Evolutionary conservation across 30 jellyfish, hydroid and myxozoan species (phyloP), one percentile per base, ranked within the genome.

Genomic region (Pseudorhiza aurosa): DNA sequence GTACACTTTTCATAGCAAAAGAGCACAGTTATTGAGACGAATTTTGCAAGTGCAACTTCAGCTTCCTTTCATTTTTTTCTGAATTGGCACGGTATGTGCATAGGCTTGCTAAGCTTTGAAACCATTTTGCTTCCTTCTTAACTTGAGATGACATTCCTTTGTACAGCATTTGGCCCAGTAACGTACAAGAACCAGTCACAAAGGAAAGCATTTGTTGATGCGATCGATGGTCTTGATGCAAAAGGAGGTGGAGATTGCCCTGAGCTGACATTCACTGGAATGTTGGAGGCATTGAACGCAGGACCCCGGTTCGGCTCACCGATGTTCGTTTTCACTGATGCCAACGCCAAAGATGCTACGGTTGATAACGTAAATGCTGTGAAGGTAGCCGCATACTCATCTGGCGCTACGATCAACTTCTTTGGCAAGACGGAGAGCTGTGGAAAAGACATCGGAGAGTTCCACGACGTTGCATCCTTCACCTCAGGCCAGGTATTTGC

Each of bases 211-310:
- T 83, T 82, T 73, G 94, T 78, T 1, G 39, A 84, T 12, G 94
- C 95, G 39, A 77, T 90, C 28, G 95, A 67, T 22, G 64, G 28
- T 33, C 67, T 90, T 22, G 79, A 40, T 14, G 94, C 98, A 19
- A 63, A 67, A 19, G 96, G 96, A 37, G 98, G 98, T 27, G 95
- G 91, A 2, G 98, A 90, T 72, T 90, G 98, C 78, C 95, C 96
- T 2, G 98, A 90, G 53, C 58, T 77, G 70, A 84, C 98, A 40
- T 84, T 78, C 82, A 78, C 88, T 21, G 98, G 98, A 1, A 90
- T 90, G 93, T 49, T 90, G 59, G 96, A 78, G 32, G 98, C 96
- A n/a, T 45, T 90, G 43, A 84, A 84, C 47, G 94, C 95, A 9
- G 96, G 95, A 44, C 98, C 98, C 2, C 68, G 92, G 42, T 90